Evolutionary conservation across 2,113 vertebrate species (phyloP).

Genomic region (Origma solitaria): DNA sequence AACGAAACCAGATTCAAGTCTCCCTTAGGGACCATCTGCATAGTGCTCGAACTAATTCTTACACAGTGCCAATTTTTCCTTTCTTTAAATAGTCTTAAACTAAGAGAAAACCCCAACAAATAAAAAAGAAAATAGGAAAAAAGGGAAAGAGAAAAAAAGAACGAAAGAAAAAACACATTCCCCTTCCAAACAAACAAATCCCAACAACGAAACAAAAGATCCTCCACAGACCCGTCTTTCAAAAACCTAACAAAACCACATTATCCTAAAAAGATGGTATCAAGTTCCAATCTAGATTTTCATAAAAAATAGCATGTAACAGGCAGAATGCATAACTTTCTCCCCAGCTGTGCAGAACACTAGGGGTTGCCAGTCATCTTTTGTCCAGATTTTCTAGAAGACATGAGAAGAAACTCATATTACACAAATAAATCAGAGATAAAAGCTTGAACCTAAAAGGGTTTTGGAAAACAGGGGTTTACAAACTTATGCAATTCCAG

Average conservation of each 20-base stretch:
- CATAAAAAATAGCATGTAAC: not conserved
- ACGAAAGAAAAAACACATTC: too few species aligned
- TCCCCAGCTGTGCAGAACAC: not conserved
- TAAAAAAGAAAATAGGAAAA: rapidly evolving
- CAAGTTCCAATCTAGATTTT: not conserved
- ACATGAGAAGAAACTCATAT: not conserved
- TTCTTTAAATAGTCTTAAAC: not conserved
- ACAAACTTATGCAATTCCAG: not conserved
- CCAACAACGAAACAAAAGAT: not conserved
- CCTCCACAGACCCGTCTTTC: not conserved
- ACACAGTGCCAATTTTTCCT: not conserved
- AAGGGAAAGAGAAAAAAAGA: rapidly evolving
- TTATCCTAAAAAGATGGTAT: not conserved
- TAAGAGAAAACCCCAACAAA: not conserved
- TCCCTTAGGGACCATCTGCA: not conserved
- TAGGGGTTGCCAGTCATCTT: not conserved
- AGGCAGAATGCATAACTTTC: not conserved
- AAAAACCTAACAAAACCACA: not conserved
- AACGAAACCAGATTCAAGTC: not conserved
- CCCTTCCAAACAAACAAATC: not conserved
- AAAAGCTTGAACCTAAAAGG: not conserved
- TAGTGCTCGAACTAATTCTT: not conserved
- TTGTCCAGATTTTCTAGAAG: not conserved
- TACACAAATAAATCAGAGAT: not conserved
- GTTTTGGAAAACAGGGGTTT: not conserved